Evolutionary conservation across 2,797 vertebrate genomes (phyloP).

Genomic region (Limosa lapponica): DNA sequence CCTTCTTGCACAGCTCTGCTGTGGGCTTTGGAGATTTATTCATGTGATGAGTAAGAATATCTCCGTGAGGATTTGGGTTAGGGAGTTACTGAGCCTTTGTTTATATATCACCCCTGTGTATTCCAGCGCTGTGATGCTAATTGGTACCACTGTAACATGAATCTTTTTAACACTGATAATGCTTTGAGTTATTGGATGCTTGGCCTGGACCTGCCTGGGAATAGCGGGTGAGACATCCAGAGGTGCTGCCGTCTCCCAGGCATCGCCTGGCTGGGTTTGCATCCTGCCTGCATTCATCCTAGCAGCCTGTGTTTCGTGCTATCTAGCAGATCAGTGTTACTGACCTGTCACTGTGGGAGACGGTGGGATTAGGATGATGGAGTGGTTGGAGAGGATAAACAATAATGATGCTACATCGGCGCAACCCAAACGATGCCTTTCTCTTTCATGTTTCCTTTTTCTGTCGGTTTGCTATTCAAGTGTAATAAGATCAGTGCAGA

Average conservation of each 20-base stretch:
- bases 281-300: not conserved
- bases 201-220: not conserved
- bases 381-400: constrained; percentile 42
- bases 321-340: not conserved
- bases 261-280: not conserved
- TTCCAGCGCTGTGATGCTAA: not conserved
- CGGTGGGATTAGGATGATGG: constrained; percentile 6
- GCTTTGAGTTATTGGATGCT: not conserved
- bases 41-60: accelerated
- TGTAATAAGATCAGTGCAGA: constrained; percentile 43
- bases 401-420: not conserved
- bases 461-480: not conserved
- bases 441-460: constrained; percentile 1
- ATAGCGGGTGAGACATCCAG: not conserved
- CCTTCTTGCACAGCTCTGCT: not conserved
- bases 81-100: not conserved
- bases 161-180: not conserved
- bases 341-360: constrained; percentile 15
- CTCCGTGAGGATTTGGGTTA: not conserved
- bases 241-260: not conserved
- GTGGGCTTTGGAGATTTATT: not conserved
- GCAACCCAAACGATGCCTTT: constrained; percentile 22
- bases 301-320: not conserved
- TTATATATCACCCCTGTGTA: not conserved
- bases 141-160: not conserved